A percentile compares a stretch with the other conserved stretches of the same genome.
These are phyloP conservation scores for Perognathus longimembris DNA, from an alignment of 2,113 vertebrate genomes.

Conservation along the genomic window DNA sequence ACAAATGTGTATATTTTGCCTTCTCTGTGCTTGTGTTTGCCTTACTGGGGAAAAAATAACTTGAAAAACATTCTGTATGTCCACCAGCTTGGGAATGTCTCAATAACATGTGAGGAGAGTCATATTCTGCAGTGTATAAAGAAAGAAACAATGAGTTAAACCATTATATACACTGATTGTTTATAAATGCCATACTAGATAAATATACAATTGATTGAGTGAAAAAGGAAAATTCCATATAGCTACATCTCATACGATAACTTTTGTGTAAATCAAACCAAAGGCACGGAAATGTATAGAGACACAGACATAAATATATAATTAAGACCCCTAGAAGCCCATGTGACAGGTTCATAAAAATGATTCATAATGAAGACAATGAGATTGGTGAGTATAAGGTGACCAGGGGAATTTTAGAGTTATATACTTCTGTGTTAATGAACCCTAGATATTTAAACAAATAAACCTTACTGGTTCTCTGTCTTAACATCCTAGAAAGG, in stretches of 20 bases:
- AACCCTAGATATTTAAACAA: not conserved
- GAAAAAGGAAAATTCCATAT: not conserved
- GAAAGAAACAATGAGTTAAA: not conserved
- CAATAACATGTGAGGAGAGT: not conserved
- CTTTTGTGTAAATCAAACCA: not conserved
- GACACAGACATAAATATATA: not conserved
- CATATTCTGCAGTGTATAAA: not conserved
- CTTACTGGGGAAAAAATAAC: not conserved
- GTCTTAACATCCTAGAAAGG: not conserved
- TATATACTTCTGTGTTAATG: not conserved
- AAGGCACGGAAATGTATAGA: no score
- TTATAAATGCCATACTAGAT: not conserved
- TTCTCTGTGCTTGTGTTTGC: not conserved
- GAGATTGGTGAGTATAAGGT: not conserved
- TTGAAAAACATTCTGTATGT: not conserved
- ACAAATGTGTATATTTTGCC: not conserved
- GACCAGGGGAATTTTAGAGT: not conserved
- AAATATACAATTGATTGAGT: not conserved
- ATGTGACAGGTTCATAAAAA: not conserved
- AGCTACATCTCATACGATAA: not conserved
- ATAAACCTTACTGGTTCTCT: not conserved
- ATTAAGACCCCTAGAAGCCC: not conserved
- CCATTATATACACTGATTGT: not conserved
- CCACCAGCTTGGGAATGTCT: not conserved
- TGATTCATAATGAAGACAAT: not conserved